Conservation (phyloP, 2,113 vertebrate species). For the Neodon shergylaensis region DNA sequence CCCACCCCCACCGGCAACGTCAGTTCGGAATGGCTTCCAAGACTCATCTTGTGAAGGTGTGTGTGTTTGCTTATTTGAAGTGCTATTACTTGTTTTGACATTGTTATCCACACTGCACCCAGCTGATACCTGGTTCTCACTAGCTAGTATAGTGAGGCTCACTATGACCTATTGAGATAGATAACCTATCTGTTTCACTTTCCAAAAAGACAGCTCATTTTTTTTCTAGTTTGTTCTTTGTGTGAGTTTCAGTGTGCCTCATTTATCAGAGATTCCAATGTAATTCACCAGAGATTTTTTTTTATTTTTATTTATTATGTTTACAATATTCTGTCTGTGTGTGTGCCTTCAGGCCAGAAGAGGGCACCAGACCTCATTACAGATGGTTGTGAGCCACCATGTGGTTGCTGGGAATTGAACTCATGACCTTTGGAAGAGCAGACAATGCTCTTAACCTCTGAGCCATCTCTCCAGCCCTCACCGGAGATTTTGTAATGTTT, state of each 20-base stretch:
- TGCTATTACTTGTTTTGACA: not conserved
- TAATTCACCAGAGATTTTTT: not conserved
- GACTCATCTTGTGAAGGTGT: slow-evolving; percentile 87
- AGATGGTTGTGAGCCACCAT: too few species aligned
- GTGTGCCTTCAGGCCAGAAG: too few species aligned
- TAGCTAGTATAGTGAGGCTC: not conserved
- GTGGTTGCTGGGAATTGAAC: too few species aligned
- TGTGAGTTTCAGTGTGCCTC: slow-evolving; percentile 50
- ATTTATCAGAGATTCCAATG: slow-evolving; percentile 5
- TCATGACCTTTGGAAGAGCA: too few species aligned
- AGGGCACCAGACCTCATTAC: too few species aligned
- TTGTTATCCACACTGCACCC: not conserved
- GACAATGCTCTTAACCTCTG: too few species aligned
- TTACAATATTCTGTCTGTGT: too few species aligned
- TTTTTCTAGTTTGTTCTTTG: not conserved
- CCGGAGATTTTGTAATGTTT: slow-evolving; percentile 20
- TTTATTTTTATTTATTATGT: too few species aligned
- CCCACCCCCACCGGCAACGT: slow-evolving; percentile 87
- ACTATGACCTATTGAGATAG: not conserved
- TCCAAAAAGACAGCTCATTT: not conserved
- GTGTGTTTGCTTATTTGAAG: not conserved
- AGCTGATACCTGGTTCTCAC: not conserved
- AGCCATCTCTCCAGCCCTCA: too few species aligned
- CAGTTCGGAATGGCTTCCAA: slow-evolving; percentile 95
- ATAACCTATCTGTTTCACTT: not conserved